phyloP scores from a whole-genome alignment of 2,888 invertebrate genomes.

The Chydorus sphaericus region DNA sequence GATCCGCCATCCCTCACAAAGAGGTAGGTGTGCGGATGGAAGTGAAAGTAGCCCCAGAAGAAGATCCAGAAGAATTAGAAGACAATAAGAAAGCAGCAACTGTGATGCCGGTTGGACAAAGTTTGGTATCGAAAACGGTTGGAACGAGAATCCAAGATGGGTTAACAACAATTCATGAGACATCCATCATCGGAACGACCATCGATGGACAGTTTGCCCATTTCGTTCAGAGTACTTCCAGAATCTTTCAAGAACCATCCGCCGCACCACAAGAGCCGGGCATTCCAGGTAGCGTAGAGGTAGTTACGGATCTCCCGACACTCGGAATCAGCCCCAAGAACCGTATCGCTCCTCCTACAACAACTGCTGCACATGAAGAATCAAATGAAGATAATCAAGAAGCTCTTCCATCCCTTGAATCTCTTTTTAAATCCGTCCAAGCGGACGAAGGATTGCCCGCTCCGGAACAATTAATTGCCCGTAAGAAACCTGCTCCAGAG shows the following conservation, averaged over 20 bases:
- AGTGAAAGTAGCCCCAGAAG: background rate
- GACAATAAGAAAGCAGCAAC: constrained; percentile 16
- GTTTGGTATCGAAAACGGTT: constrained; percentile 60
- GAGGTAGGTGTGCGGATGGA: constrained; percentile 11
- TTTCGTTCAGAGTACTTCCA: constrained; percentile 66
- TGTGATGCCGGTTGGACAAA: constrained; percentile 42
- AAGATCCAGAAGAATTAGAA: too few species aligned
- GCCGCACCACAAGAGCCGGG: constrained; percentile 5
- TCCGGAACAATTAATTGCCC: background rate
- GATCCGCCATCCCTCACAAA: too few species aligned
- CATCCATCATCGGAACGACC: constrained; percentile 75
- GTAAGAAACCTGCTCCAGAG: background rate
- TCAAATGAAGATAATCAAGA: background rate
- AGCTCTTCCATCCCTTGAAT: constrained; percentile 10
- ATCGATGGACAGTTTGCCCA: constrained; percentile 80
- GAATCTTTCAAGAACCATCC: constrained; percentile 26
- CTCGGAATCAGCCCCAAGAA: background rate
- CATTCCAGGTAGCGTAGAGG: constrained; percentile 8
- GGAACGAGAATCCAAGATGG: constrained; percentile 72
- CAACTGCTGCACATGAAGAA: background rate
- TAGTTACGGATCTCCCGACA: constrained; percentile 10
- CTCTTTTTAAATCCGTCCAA: constrained; percentile 7
- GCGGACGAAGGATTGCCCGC: background rate
- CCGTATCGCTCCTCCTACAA: background rate
- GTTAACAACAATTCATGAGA: constrained; percentile 68